Evolutionary conservation across 2,797 vertebrate species (phyloP).

Genomic region (Serranus cabrilla): DNA sequence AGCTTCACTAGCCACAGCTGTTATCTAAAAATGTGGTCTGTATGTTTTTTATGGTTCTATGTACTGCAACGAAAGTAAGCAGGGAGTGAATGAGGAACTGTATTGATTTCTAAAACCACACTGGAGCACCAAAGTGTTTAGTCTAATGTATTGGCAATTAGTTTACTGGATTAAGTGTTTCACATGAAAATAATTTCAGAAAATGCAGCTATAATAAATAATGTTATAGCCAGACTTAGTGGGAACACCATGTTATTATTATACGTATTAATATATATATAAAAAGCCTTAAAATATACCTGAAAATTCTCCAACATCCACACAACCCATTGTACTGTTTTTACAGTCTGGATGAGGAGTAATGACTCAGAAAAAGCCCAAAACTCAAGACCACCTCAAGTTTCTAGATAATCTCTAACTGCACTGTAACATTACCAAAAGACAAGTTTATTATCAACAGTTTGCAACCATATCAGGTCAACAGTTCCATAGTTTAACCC

Average conservation of each 20-base stretch:
- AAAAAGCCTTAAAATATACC: not conserved
- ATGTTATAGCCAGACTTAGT: not conserved
- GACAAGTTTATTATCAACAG: not conserved
- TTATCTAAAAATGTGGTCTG: not conserved
- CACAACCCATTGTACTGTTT: not conserved
- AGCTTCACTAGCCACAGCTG: not conserved
- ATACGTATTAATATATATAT: too few species aligned
- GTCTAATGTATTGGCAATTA: not conserved
- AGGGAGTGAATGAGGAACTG: not conserved
- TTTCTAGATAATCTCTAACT: not conserved
- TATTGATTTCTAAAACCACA: not conserved
- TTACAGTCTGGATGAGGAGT: not conserved
- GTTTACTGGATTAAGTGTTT: not conserved
- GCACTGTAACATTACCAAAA: not conserved
- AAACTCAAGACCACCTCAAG: not conserved
- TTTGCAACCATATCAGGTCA: not conserved
- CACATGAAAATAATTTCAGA: too few species aligned
- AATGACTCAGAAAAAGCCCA: not conserved
- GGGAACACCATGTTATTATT: not conserved
- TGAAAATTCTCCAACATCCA: not conserved
- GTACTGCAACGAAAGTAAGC: not conserved
- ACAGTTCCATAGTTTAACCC: not conserved
- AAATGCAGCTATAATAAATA: not conserved
- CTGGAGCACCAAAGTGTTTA: not conserved
- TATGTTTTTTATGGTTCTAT: not conserved